Conservation (phyloP, 1,140 invertebrate genomes). For the Ooceraea biroi region DNA sequence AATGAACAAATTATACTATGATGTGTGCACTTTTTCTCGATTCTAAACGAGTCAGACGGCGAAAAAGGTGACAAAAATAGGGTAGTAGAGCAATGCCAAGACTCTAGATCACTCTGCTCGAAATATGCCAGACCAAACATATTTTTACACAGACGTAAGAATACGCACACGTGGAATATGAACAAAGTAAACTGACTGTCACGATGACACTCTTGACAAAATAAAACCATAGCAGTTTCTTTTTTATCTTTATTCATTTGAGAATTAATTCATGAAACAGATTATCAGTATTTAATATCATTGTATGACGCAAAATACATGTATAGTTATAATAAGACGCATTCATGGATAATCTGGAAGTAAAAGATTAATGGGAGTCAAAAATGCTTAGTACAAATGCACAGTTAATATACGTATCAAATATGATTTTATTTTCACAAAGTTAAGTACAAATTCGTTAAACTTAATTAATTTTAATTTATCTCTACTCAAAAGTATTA, state of each 20-base stretch:
- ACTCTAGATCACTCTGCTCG: conserved; percentile 52
- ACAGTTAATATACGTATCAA: neutral
- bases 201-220: neutral
- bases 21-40: neutral
- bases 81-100: conserved; percentile 64
- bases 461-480: neutral
- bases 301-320: too few species aligned
- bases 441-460: neutral
- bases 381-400: neutral
- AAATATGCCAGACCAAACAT: conserved; percentile 44
- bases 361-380: neutral
- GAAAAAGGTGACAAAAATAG: conserved; percentile 65
- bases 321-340: too few species aligned
- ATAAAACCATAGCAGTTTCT: neutral
- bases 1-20: neutral
- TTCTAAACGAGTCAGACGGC: conserved; percentile 5
- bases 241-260: conserved; percentile 3
- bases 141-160: conserved; percentile 36
- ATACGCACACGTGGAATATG: neutral
- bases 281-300: too few species aligned
- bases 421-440: neutral
- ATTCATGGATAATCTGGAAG: too few species aligned
- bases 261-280: neutral
- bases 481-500: too few species aligned
- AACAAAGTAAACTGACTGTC: neutral